These are phyloP conservation scores for Zaprionus inermis DNA, from an alignment of 1,140 invertebrate genomes.

Conservation along the genomic window DNA sequence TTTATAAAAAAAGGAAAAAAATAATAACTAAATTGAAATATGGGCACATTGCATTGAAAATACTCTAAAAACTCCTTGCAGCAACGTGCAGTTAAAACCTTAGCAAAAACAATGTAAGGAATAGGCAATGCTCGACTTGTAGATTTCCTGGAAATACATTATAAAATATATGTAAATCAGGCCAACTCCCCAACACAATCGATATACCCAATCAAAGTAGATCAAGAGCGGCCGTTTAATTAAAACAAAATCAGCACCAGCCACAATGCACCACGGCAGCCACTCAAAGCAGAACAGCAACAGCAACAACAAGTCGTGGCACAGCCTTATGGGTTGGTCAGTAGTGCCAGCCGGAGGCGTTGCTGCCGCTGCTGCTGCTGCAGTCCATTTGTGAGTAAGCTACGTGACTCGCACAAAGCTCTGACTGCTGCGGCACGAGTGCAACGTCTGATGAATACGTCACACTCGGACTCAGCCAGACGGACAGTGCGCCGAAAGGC, in stretches of 20 bases:
- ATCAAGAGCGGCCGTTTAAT: slow-evolving; percentile 54
- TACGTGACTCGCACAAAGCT: slow-evolving; percentile 57
- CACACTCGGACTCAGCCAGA: slow-evolving; percentile 58
- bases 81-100: not conserved
- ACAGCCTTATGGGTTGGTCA: slow-evolving; percentile 40
- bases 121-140: not conserved
- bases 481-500: slow-evolving; percentile 42
- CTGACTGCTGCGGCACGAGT: slow-evolving; percentile 36
- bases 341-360: slow-evolving; percentile 42
- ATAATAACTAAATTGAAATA: slow-evolving; percentile 47
- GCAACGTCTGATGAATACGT: slow-evolving; percentile 80
- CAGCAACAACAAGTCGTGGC: slow-evolving; percentile 3
- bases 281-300: slow-evolving; percentile 15
- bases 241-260: slow-evolving; percentile 70
- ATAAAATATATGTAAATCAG: too few relatives aligned
- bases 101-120: not conserved
- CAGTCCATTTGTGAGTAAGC: slow-evolving; percentile 24
- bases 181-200: not conserved
- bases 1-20: slow-evolving; percentile 45
- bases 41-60: slow-evolving; percentile 15
- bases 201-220: slow-evolving; percentile 28
- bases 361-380: slow-evolving; percentile 40
- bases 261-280: not conserved
- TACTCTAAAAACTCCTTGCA: slow-evolving; percentile 39
- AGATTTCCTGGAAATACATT: not conserved